Evolutionary conservation across 2,888 invertebrate genomes (phyloP), one percentile per base, ranked within the genome.

Genomic region (Monoplex corrugatus): DNA sequence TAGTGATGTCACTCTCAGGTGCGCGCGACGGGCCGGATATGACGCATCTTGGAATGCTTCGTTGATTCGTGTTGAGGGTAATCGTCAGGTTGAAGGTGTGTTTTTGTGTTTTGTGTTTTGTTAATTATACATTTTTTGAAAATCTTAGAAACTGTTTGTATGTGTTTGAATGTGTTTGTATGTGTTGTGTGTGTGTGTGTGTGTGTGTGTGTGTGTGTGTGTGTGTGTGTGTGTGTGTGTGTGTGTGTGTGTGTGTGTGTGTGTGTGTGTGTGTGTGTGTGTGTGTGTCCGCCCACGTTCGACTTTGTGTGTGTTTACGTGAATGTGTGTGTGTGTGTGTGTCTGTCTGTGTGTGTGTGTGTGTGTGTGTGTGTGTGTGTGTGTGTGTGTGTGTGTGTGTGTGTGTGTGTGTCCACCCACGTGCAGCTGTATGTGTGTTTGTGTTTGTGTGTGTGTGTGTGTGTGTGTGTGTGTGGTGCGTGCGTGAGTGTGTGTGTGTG

Each of bases 1-100:
- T 19, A 40, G 68, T 86, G 40, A 68, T n/a, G 68, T 86, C 68
- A 86, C 28, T 43, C 38, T 86, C 43, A 68, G 10, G 8, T 86
- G 86, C 68, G 16, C 40, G 40, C 86, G 86, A 63, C 8, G 0
- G 10, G 86, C 86, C 43, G 86, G 43, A 68, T 86, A 86, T 68
- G n/a, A 86, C 40, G 63, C n/a, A 6, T 8, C 13, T 32, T 86
- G 86, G 86, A 50, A 28, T 16, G 68, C 86, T 10, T 40, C 13
- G 23, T 43, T 63, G 16, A 68, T 68, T 43, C 38, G 57, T 1
- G n/a, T 84, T 32, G 50, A 84, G 35, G 32, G 57, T 19, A n/a
- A 23, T 0, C 0, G 13, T 0, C 50, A 0, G 3, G 38, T 35
- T 3, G 50, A 84, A 38, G 32, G 75, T 75, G 38, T 16, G 38